These are phyloP conservation scores for Embiotoca jacksoni DNA, from an alignment of 2,113 vertebrate species.

Conservation along the genomic window DNA sequence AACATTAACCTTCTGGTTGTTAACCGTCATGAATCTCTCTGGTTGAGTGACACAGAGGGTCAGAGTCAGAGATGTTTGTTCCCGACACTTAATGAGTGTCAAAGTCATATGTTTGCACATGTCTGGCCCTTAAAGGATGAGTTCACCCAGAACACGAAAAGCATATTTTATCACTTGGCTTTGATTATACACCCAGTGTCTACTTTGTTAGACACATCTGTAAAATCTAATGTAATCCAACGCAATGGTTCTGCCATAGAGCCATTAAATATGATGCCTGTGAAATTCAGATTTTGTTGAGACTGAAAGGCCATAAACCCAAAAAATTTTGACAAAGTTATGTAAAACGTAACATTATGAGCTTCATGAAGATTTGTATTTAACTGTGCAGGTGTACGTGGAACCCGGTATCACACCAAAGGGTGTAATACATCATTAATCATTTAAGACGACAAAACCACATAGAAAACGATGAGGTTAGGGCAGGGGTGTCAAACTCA, in stretches of 20 bases:
- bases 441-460: too few relatives aligned
- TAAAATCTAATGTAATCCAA: neutral
- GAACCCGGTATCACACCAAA: too few relatives aligned
- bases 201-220: neutral
- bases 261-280: neutral
- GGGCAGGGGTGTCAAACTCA: too few relatives aligned
- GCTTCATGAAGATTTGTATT: too few relatives aligned
- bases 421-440: too few relatives aligned
- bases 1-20: slow-evolving; percentile 61
- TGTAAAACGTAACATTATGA: too few relatives aligned
- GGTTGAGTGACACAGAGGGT: neutral
- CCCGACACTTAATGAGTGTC: slow-evolving; percentile 21
- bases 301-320: too few relatives aligned
- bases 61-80: slow-evolving; percentile 26
- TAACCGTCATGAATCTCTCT: slow-evolving; percentile 34
- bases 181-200: neutral
- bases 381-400: too few relatives aligned
- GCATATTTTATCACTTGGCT: neutral
- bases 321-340: too few relatives aligned
- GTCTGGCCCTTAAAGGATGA: slow-evolving; percentile 17
- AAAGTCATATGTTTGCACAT: slow-evolving; percentile 12
- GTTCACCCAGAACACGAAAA: slow-evolving; percentile 12
- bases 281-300: neutral
- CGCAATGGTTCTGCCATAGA: neutral
- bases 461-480: too few relatives aligned